Percentiles rank a stretch among this genome's conserved stretches.
These are phyloP conservation scores for Columbina picui DNA, from an alignment of 2,113 vertebrate species.

Conservation along the genomic window DNA sequence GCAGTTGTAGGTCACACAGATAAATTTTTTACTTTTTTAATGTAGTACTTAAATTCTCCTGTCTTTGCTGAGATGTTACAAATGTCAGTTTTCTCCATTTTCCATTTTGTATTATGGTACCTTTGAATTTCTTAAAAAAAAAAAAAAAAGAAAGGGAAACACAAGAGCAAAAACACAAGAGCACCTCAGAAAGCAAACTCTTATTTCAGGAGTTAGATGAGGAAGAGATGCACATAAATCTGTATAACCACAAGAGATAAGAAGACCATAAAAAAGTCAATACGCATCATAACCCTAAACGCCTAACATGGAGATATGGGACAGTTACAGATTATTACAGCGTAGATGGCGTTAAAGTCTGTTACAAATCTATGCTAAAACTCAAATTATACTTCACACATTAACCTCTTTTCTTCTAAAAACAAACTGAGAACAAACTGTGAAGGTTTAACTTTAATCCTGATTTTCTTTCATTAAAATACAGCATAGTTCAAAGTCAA, in stretches of 20 bases:
- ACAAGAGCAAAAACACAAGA: neutral
- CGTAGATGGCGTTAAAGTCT: slow-evolving; percentile 48
- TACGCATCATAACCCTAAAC: slow-evolving; percentile 58
- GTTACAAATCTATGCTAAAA: slow-evolving; percentile 62
- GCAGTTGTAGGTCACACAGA: slow-evolving; percentile 15
- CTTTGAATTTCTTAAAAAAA: neutral
- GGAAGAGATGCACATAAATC: slow-evolving; percentile 62
- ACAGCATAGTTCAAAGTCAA: slow-evolving; percentile 69
- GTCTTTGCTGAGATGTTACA: neutral
- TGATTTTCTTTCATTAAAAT: slow-evolving; percentile 56
- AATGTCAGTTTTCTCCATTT: neutral
- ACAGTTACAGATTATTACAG: slow-evolving; percentile 59
- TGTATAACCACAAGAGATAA: slow-evolving; percentile 60
- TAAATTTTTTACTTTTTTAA: slow-evolving; percentile 49
- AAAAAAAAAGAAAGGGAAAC: neutral
- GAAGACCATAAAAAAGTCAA: slow-evolving; percentile 70
- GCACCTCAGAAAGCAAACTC: slow-evolving; percentile 29
- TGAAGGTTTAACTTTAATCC: slow-evolving; percentile 54
- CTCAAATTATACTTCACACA: slow-evolving; percentile 38
- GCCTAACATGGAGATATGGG: slow-evolving; percentile 41
- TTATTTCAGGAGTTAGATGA: slow-evolving; percentile 46
- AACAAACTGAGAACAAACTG: slow-evolving; percentile 25
- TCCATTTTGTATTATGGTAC: neutral
- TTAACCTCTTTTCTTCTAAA: slow-evolving; percentile 20
- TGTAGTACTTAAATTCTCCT: neutral